Conservation (phyloP, 2,113 vertebrate species). For the Pristiophorus japonicus region DNA sequence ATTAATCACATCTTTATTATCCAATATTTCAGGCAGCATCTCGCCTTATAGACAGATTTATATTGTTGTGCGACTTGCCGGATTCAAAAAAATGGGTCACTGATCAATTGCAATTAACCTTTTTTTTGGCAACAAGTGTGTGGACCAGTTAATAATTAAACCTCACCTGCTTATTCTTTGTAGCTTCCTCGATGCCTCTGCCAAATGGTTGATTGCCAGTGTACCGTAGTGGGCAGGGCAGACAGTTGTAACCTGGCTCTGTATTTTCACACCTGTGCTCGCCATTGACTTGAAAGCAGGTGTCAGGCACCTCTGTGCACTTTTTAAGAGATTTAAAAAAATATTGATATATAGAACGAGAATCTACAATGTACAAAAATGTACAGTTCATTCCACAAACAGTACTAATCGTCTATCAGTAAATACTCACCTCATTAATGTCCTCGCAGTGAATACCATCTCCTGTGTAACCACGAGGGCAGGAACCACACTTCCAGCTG, state of each 20-base stretch:
- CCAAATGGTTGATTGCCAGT: slow-evolving; percentile 85
- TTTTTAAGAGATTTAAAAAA: slow-evolving; percentile 46
- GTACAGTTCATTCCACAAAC: not conserved
- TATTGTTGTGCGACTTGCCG: not conserved
- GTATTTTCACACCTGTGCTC: slow-evolving; percentile 88
- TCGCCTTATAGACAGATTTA: not conserved
- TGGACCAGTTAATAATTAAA: not conserved
- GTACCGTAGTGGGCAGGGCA: slow-evolving; percentile 83
- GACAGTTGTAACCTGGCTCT: slow-evolving; percentile 88
- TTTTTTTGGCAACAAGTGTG: not conserved
- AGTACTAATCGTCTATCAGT: not conserved
- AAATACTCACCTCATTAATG: slow-evolving; percentile 76
- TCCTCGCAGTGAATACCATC: slow-evolving; percentile 83
- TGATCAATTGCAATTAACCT: not conserved
- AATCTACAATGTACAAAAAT: not conserved
- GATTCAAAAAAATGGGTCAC: not conserved
- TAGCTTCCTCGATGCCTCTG: slow-evolving; percentile 74
- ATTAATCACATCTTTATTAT: not conserved
- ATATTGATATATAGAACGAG: not conserved
- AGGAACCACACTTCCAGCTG: slow-evolving; percentile 84
- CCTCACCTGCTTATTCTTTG: slow-evolving; percentile 83
- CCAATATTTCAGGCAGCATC: not conserved
- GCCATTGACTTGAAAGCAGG: slow-evolving; percentile 77
- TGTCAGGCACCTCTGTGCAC: slow-evolving; percentile 83
- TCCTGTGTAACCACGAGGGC: slow-evolving; percentile 80